Evolutionary conservation across 92 coral and sea anemone species (phyloP).

Genomic region (Epizoanthus rinbou): DNA sequence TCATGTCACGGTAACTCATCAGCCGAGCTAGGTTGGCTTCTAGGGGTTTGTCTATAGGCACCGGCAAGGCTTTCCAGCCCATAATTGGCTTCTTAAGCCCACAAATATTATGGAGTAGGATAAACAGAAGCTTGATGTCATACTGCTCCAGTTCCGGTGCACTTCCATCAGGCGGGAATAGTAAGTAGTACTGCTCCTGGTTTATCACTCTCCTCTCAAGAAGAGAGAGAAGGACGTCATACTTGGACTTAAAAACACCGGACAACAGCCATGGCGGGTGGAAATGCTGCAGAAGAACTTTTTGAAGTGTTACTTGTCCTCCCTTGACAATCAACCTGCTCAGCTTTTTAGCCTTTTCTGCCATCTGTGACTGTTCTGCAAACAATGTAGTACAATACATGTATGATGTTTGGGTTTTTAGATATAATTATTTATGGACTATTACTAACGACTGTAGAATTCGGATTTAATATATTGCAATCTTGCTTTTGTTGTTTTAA

Average conservation of each 20-base stretch:
- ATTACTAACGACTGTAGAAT: too few species aligned
- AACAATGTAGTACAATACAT: not conserved
- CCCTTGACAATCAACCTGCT: conserved; percentile 8
- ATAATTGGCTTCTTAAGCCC: conserved; percentile 6
- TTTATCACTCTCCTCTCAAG: conserved; percentile 1
- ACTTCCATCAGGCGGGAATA: conserved; percentile 15
- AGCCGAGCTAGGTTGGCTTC: conserved; percentile 33
- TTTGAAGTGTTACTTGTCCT: not conserved
- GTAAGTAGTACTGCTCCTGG: not conserved
- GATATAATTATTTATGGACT: too few species aligned
- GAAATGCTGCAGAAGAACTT: not conserved
- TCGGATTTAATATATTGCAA: too few species aligned
- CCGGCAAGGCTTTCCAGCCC: not conserved
- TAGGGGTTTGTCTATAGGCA: not conserved
- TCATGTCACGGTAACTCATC: not conserved
- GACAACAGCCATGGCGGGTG: not conserved
- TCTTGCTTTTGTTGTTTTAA: too few species aligned
- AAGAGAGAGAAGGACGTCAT: not conserved
- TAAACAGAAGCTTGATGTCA: not conserved
- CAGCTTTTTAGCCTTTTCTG: not conserved
- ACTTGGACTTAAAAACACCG: not conserved
- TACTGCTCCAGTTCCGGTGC: not conserved
- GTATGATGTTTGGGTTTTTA: too few species aligned
- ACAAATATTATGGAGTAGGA: conserved; percentile 1
- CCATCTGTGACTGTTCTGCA: conserved; percentile 11